Conservation (phyloP, 2,888 invertebrate genomes). For the Nemapogon koenigi region DNA sequence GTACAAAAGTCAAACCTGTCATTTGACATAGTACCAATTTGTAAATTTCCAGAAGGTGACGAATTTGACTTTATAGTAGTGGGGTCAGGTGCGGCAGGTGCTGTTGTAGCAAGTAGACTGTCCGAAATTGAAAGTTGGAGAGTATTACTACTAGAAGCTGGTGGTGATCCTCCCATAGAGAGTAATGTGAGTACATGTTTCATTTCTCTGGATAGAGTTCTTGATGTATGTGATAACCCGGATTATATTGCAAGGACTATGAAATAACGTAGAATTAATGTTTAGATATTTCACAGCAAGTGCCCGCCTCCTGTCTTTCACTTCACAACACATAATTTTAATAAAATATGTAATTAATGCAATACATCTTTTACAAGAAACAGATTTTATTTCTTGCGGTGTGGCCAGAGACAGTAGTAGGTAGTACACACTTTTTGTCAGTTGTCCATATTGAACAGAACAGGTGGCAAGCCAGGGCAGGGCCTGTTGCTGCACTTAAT, state of each 20-base stretch:
- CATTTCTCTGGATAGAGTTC: background rate
- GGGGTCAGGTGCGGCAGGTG: constrained; percentile 82
- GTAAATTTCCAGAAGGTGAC: constrained; percentile 21
- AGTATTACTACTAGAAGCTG: constrained; percentile 76
- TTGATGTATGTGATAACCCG: background rate
- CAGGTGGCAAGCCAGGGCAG: no score
- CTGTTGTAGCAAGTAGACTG: constrained; percentile 75
- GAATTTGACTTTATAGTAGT: constrained; percentile 77
- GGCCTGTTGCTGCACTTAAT: no score
- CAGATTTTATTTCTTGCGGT: no score
- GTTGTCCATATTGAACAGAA: no score
- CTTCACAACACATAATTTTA: no score
- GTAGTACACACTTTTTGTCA: no score
- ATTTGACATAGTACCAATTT: background rate
- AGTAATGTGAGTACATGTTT: constrained; percentile 15
- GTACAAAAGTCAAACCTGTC: background rate
- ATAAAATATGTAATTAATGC: no score
- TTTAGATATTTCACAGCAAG: no score
- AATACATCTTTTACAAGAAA: no score
- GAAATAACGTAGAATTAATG: background rate
- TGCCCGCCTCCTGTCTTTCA: no score
- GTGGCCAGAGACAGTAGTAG: no score
- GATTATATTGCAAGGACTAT: background rate
- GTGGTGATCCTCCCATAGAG: constrained; percentile 57
- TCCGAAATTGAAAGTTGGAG: constrained; percentile 73